Base-by-base conservation (phyloP, 1,140 invertebrate genomes). In the Ceratitis capitata region DNA sequence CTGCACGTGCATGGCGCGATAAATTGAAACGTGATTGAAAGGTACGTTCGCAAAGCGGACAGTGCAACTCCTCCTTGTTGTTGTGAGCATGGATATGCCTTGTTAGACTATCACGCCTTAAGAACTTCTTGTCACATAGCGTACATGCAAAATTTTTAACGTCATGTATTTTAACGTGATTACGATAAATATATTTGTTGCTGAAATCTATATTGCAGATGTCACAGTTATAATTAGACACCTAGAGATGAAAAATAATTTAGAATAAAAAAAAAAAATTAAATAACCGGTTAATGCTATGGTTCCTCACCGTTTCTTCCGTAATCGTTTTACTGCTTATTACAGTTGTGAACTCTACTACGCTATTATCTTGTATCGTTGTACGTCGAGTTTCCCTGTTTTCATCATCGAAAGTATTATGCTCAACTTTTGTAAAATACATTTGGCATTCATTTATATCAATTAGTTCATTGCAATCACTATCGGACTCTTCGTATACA, bases 11-110 rank as follows among this genome's bases (percentile, higher is more conserved):
- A 39, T 86, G 85, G 1, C 85, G 45, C 5, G 16, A 35, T 29
- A 86, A 53, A 82, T 86, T 86, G 39, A 39, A n/a, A 32, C 39
- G 42, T 10, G 3, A n/a, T 19, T 56, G 82, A 86, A 78, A 86
- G 4, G 9, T 26, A 10, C 64, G 45, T n/a, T 26, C 23, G 56
- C 85, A 86, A 16, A 78, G 29, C 7, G 61, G 12, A 74, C 85
- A 86, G 3, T 56, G 16, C 0, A 32, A 23, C 14, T 16, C 45
- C 6, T 26, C 26, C 4, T 29, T 32, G 1, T 78, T 56, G 1
- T 23, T 56, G 35, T 86, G 85, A 14, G 23, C 51, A 23, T 53
- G n/a, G 16, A 64, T 32, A 42, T 86, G 85, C n/a, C 35, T 23
- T 56, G 10, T 19, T 2, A 86, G 35, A 4, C 58, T 49, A 53